Conservation (phyloP, 2,797 vertebrate species). For the Euphonia xanthogaster region DNA sequence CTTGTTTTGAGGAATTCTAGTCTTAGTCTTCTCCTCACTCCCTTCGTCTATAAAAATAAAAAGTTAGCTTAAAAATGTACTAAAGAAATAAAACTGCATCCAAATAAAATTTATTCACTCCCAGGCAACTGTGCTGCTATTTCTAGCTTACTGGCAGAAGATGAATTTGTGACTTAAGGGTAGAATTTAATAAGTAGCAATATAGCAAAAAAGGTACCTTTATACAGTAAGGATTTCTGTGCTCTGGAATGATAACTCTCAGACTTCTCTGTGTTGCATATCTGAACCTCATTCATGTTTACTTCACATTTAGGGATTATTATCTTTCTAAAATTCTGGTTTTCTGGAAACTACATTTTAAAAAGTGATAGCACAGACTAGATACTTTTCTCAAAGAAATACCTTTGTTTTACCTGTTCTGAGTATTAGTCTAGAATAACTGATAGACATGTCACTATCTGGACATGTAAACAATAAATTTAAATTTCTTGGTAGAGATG, state of each 20-base stretch:
- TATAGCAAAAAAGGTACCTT: background rate
- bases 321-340: background rate
- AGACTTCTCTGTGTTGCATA: background rate
- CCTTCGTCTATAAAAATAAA: conserved; percentile 31
- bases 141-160: conserved; percentile 20
- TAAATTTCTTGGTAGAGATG: background rate
- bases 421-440: background rate
- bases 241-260: background rate
- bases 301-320: background rate
- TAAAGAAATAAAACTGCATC: conserved; percentile 51
- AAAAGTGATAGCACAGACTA: background rate
- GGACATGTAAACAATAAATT: background rate
- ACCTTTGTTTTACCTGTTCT: background rate
- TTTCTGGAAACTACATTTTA: background rate
- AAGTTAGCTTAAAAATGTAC: conserved; percentile 35
- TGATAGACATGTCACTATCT: background rate
- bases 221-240: background rate
- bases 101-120: conserved; percentile 37
- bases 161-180: background rate
- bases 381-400: background rate
- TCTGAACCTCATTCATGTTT: background rate
- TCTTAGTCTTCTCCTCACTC: background rate
- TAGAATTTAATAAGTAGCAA: conserved; percentile 7
- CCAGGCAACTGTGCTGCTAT: background rate
- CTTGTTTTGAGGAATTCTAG: conserved; percentile 24